Conservation (phyloP, 35 echinoderm and acorn worm genomes). For the Acanthaster planci region DNA sequence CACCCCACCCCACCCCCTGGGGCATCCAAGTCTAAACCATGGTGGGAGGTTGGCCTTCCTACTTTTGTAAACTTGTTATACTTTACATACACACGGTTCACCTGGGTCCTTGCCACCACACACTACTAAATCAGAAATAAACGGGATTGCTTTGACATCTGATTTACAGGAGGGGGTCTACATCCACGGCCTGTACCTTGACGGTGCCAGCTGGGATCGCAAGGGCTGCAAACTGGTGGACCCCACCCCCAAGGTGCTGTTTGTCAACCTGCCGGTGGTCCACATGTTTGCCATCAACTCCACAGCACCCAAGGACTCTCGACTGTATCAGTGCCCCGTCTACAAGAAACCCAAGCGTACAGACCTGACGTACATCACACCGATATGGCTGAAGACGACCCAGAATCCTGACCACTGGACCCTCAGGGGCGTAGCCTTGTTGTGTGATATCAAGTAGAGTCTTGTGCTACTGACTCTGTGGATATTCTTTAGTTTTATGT, state of each 20-base stretch:
- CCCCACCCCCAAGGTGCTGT: constrained; percentile 87
- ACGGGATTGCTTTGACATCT: too few relatives aligned
- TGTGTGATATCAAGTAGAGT: constrained; percentile 79
- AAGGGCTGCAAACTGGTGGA: constrained; percentile 80
- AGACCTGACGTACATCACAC: constrained; percentile 89
- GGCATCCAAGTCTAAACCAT: too few relatives aligned
- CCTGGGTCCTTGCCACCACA: too few relatives aligned
- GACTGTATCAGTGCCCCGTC: constrained; percentile 70
- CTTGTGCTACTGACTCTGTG: neutral
- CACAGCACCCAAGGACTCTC: constrained; percentile 84
- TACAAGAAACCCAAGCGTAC: constrained; percentile 84
- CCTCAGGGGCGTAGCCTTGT: constrained; percentile 71
- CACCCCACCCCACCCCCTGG: too few relatives aligned
- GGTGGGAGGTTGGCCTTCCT: too few relatives aligned
- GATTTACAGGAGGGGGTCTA: constrained; percentile 87
- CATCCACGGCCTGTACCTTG: constrained; percentile 88
- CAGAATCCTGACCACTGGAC: constrained; percentile 98
- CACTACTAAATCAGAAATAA: too few relatives aligned
- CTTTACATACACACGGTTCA: neutral
- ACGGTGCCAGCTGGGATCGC: constrained; percentile 94
- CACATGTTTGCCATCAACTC: constrained; percentile 99
- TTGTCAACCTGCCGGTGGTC: constrained; percentile 82
- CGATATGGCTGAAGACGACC: constrained; percentile 78
- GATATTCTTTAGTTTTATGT: constrained; percentile 8
- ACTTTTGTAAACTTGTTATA: too few relatives aligned